These are phyloP conservation scores for Empis livida DNA, from an alignment of 2,888 invertebrate species.

Conservation along the genomic window DNA sequence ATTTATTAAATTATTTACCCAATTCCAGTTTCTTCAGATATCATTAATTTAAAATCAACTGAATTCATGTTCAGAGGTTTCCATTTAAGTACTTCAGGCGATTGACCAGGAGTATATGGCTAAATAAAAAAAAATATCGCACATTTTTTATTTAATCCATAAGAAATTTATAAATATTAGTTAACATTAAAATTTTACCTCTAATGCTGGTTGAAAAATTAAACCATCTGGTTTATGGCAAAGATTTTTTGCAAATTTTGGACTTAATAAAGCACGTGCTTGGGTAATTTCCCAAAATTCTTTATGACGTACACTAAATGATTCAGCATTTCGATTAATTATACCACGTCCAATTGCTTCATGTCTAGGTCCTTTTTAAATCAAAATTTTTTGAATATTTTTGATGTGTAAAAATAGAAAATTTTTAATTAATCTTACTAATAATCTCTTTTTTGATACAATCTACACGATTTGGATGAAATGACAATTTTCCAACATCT, in stretches of 20 bases:
- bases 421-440: conserved; percentile 32
- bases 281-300: conserved; percentile 79
- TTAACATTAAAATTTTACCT: conserved; percentile 39
- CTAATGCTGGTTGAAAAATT: conserved; percentile 87
- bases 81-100: conserved; percentile 87
- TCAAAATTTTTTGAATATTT: not conserved
- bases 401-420: not conserved
- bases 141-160: too few relatives aligned
- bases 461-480: conserved; percentile 58
- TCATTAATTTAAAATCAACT: conserved; percentile 85
- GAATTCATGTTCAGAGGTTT: conserved; percentile 91
- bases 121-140: conserved; percentile 27
- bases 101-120: conserved; percentile 74
- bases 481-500: conserved; percentile 63
- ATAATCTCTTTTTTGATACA: conserved; percentile 66
- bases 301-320: conserved; percentile 83
- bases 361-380: conserved; percentile 40
- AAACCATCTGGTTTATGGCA: conserved; percentile 95
- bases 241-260: conserved; percentile 73
- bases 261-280: conserved; percentile 56
- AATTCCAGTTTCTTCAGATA: conserved; percentile 53
- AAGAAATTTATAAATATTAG: not conserved
- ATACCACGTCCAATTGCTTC: conserved; percentile 63
- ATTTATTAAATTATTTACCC: conserved; percentile 45
- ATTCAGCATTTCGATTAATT: conserved; percentile 64